A percentile compares a stretch with the other conserved stretches of the same genome.
Evolutionary conservation across 2,888 invertebrate species (phyloP).

Genomic region (Catocala sponsa): DNA sequence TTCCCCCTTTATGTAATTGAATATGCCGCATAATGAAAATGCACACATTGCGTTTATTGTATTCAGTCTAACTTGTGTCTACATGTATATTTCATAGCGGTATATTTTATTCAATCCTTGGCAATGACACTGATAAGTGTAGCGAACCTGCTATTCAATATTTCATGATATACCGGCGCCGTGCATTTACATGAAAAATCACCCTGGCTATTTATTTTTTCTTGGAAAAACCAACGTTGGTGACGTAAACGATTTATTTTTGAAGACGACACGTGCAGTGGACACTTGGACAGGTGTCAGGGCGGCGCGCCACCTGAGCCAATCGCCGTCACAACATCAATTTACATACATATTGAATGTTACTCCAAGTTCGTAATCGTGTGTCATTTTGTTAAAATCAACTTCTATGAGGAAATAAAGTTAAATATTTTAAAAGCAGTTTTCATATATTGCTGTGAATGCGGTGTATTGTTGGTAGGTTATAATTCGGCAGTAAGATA

Average conservation of each 20-base stretch:
- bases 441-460: background rate
- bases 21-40: too few relatives aligned
- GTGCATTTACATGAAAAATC: constrained; percentile 59
- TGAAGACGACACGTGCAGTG: background rate
- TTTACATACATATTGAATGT: constrained; percentile 47
- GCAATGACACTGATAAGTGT: constrained; percentile 76
- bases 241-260: constrained; percentile 37
- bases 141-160: constrained; percentile 67
- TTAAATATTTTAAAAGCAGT: background rate
- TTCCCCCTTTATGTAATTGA: too few relatives aligned
- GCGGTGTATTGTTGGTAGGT: background rate
- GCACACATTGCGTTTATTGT: background rate
- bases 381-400: background rate
- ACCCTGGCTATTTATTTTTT: constrained; percentile 35
- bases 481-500: constrained; percentile 52
- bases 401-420: too few relatives aligned
- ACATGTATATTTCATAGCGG: constrained; percentile 22
- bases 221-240: constrained; percentile 29
- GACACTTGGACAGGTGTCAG: constrained; percentile 37
- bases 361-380: constrained; percentile 14
- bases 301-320: constrained; percentile 30
- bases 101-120: constrained; percentile 58
- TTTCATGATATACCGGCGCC: constrained; percentile 56
- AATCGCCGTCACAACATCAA: constrained; percentile 30
- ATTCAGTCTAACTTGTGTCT: background rate